Base-by-base conservation (phyloP, 2,888 invertebrate genomes). In the Cosmopolites sordidus region DNA sequence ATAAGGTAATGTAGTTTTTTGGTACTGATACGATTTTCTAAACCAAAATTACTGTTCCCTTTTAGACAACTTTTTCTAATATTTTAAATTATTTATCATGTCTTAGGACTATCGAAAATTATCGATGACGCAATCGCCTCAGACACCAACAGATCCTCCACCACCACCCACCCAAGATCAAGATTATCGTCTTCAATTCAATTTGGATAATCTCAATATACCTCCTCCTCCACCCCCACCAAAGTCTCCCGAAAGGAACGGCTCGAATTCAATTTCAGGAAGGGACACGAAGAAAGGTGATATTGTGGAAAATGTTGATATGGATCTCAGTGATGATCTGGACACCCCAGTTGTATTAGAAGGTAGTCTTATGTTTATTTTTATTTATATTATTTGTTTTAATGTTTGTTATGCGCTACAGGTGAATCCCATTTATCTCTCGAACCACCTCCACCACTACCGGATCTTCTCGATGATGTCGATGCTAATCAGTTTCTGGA, bases 311-410 rank as follows among this genome's bases (percentile, higher is more conserved):
- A 87, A 84, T 67, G 85, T 90, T 54, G 91, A 92, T 61, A 91
- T 91, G 90, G 91, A 91, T 60, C 78, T 92, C 69, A 90, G 89
- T 9, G 91, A 91, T 64, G 91, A 91, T 30, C 15, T 57, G 6
- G 51, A 54, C 18, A 15, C 22, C 38, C 43, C 43, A 16, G 15
- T 42, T 46, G 44, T 48, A 11, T 42, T 52, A 11, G 59, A 57
- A 22, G 22, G 22, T 22, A 8, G 8, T 5, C 22, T 22, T 5
- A 22, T 22, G 22, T 22, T 3, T 22, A 37, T 11, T 4, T 12
- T 37, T 37, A n/a, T 37, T 37, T 14, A 4, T 37, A 37, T 4
- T 14, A 37, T 37, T 4, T 14, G 11, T 12, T 12, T 37, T 37
- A 37, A 8, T 37, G 37, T 8, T 29, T 29, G 6, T 29, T n/a